Base-by-base conservation (phyloP, 1,140 invertebrate species). In the Leptoteleia sp. region DNA sequence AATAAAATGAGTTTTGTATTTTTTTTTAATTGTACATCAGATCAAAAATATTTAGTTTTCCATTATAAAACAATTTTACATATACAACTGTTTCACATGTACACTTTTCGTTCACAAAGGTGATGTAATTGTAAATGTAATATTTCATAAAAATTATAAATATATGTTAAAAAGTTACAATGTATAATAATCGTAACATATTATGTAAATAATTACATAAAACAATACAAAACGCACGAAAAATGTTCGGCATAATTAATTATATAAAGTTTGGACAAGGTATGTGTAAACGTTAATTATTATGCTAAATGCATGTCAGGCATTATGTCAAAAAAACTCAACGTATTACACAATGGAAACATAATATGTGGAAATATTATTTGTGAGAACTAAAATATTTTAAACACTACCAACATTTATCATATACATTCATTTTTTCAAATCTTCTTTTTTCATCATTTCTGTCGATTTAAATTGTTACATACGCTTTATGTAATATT, bases 261-360 rank as follows among this genome's bases (percentile, higher is more conserved):
- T 59, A 59, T 7, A 45, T 45, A 47, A 61, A 47, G n/a, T 61
- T 47, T 25, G 11, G 12, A 17, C 31, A 40, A 47, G 11, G 3
- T 50, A 17, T 37, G 59, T 29, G 27, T 40, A 38, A 50, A 64
- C 17, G 43, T 47, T 47, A 22, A 61, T 61, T 61, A 61, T 47
- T 35, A 61, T 1, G 6, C 25, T 42, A 19, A 37, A 13, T 17
- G 19, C 16, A 13, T 8, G 25, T 16, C 25, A 13, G 22, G 8
- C 13, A 52, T 12, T 27, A 31, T 43, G 29, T 13, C 37, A 25
- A 52, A 45, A 25, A 55, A 55, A 43, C 47, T 29, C 22, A 42
- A 52, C 15, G 45, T 16, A 52, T 64, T 64, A 52, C 59, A 64
- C 59, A 64, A 64, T 50, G 15, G 22, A 31, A 52, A 42, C 59